These are phyloP conservation scores for Cylas formicarius DNA, from an alignment of 1,140 invertebrate species.

Conservation along the genomic window DNA sequence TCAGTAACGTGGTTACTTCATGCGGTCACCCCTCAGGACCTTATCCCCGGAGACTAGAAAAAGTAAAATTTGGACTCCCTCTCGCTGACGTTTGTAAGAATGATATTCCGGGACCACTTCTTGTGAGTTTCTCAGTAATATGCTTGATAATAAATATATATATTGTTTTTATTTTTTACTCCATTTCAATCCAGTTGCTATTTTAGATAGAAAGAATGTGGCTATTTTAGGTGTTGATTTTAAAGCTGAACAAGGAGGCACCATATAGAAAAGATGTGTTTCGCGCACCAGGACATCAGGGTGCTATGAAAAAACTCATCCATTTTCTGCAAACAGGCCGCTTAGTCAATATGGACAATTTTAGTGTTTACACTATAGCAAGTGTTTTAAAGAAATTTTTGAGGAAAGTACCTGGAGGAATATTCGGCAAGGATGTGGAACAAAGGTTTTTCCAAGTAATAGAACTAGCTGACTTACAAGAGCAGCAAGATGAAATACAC, in stretches of 20 bases:
- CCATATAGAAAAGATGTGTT: conserved; percentile 90
- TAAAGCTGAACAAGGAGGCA: conserved; percentile 92
- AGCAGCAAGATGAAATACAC: conserved; percentile 87
- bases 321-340: conserved; percentile 91
- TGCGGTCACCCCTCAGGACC: conserved; percentile 71
- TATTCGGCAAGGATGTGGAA: conserved; percentile 88
- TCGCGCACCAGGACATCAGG: conserved; percentile 87
- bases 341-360: conserved; percentile 95
- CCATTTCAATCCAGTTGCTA: too few relatives aligned
- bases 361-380: conserved; percentile 96
- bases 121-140: conserved; percentile 53
- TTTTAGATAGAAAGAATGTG: too few relatives aligned
- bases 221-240: conserved; percentile 68
- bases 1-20: conserved; percentile 83
- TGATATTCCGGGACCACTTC: conserved; percentile 82
- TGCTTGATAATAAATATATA: neutral
- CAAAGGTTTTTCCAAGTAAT: conserved; percentile 84
- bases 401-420: conserved; percentile 93
- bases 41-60: conserved; percentile 76
- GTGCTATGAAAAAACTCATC: conserved; percentile 92
- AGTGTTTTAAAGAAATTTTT: conserved; percentile 97
- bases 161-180: too few relatives aligned
- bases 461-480: conserved; percentile 64
- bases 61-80: conserved; percentile 88
- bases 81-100: conserved; percentile 87